A percentile compares a stretch with the other conserved stretches of the same genome.
Conservation (phyloP, 2,888 invertebrate species). For the Aphidoletes aphidimyza region DNA sequence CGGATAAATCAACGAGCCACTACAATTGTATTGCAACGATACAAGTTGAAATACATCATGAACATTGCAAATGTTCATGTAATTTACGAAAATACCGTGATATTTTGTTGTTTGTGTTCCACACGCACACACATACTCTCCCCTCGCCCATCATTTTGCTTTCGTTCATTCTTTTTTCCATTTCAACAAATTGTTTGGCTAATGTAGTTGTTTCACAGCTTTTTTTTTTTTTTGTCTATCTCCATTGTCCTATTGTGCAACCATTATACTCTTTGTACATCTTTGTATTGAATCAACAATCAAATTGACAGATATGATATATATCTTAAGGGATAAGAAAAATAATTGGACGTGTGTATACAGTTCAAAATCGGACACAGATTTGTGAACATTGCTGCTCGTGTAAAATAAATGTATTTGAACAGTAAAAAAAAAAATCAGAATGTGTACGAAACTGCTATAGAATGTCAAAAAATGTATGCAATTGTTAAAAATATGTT, state of each 20-base stretch:
- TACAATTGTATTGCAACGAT: too few relatives aligned
- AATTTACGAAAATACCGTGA: too few relatives aligned
- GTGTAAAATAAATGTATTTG: too few relatives aligned
- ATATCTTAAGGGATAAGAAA: conserved; percentile 30
- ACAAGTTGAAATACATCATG: too few relatives aligned
- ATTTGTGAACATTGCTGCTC: background rate
- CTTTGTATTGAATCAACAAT: conserved; percentile 49
- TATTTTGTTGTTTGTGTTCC: background rate
- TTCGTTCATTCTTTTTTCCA: too few relatives aligned
- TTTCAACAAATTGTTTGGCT: conserved; percentile 11
- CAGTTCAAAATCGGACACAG: conserved; percentile 26
- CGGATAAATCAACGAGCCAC: too few relatives aligned
- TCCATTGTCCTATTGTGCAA: background rate
- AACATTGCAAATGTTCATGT: too few relatives aligned
- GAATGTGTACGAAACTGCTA: too few relatives aligned
- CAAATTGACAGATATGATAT: conserved; percentile 45
- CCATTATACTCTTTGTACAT: conserved; percentile 12
- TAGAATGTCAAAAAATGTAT: too few relatives aligned
- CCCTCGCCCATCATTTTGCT: too few relatives aligned
- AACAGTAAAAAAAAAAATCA: background rate
- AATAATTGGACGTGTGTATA: conserved; percentile 48
- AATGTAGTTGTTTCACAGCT: conserved; percentile 37
- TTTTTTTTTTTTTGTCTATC: background rate
- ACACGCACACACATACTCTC: background rate
- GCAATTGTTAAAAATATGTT: too few relatives aligned